Percentiles rank a stretch among this genome's conserved stretches.
These are phyloP conservation scores for Pantherophis alleghaniensis DNA, from an alignment of 2,797 vertebrate genomes.

Conservation along the genomic window DNA sequence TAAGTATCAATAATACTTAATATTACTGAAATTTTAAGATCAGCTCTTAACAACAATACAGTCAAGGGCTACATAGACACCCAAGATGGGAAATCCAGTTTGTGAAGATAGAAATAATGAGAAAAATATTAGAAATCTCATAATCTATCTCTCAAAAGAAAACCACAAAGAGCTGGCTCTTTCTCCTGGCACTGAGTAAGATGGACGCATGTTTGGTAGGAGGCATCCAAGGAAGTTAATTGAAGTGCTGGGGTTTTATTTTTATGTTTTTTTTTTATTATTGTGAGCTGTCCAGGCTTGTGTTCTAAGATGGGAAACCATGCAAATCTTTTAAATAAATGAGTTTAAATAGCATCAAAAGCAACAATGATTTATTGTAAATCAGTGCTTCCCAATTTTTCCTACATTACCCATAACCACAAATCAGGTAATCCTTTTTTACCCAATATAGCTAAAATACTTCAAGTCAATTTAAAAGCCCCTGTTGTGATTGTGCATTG, in stretches of 20 bases:
- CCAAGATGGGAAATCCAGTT: background rate
- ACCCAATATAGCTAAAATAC: background rate
- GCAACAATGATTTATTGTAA: background rate
- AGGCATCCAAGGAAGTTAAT: background rate
- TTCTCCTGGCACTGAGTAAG: background rate
- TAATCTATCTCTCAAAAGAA: background rate
- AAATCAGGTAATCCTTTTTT: background rate
- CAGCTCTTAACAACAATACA: background rate
- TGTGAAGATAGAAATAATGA: background rate
- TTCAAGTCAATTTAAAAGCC: background rate
- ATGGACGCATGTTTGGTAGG: background rate
- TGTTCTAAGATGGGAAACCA: background rate
- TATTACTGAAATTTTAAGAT: background rate
- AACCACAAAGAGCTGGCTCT: background rate
- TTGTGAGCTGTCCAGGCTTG: background rate
- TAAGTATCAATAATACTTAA: background rate
- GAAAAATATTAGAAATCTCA: background rate
- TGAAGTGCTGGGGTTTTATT: background rate
- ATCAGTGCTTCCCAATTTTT: background rate
- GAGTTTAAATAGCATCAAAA: background rate
- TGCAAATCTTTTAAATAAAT: background rate
- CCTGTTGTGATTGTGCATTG: background rate
- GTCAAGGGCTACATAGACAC: background rate
- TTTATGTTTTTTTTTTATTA: background rate
- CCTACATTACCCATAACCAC: background rate